Conservation (phyloP, 2,797 vertebrate genomes). For the Eulemur albifrons region DNA sequence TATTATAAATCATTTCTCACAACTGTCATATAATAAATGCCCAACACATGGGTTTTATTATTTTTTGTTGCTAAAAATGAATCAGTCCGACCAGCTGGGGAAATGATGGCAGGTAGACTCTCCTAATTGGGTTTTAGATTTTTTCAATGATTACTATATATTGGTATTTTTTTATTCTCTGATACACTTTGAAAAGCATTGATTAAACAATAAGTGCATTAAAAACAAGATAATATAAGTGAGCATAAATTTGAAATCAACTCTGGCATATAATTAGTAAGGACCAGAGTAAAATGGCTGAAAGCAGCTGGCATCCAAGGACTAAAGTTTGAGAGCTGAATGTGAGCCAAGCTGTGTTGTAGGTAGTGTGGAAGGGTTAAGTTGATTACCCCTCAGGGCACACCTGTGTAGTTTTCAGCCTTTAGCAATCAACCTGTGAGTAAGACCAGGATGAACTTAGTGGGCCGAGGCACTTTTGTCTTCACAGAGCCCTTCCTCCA, state of each 20-base stretch:
- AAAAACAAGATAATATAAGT: not conserved
- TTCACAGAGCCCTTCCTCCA: not conserved
- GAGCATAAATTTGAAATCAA: not conserved
- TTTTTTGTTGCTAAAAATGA: not conserved
- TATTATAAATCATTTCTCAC: slow-evolving; percentile 4
- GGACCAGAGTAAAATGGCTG: not conserved
- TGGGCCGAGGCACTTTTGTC: not conserved
- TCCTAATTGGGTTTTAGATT: not conserved
- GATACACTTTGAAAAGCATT: not conserved
- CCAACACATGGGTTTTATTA: not conserved
- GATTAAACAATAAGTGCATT: not conserved
- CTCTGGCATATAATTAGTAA: not conserved
- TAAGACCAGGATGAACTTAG: no score
- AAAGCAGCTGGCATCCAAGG: not conserved
- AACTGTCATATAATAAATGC: not conserved
- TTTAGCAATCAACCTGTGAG: not conserved
- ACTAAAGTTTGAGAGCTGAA: not conserved
- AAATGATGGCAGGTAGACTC: not conserved
- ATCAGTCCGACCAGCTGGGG: not conserved
- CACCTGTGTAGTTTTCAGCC: not conserved
- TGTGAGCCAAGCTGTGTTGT: not conserved
- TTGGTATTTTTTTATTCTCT: not conserved
- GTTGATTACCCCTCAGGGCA: not conserved
- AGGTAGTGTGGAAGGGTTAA: not conserved
- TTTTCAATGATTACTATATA: not conserved